Base-by-base conservation (phyloP, 1,140 invertebrate genomes). In the Luehdorfia chinensis region DNA sequence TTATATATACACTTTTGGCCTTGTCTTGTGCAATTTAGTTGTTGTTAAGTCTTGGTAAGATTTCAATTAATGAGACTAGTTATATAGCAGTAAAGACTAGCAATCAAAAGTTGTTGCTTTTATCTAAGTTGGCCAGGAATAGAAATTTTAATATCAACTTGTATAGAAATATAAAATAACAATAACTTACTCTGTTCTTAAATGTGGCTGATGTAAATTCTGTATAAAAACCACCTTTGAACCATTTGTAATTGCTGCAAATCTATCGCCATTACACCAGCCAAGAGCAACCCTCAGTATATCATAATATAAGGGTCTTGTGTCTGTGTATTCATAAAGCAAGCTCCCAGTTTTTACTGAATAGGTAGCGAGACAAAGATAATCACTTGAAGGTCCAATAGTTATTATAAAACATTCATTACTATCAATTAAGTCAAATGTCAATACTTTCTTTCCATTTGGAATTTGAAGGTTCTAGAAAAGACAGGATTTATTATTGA, bases 231-330 rank as follows among this genome's bases (percentile, higher is more conserved):
- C 28, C 33, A 25, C 47, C 28, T 59, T 69, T 2, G 74, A 70
- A 21, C 80, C 81, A 66, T 83, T 84, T 5, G 58, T 62, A 21
- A 87, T 64, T 4, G 84, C 83, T 19, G 74, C 84, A 73, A 64
- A 76, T 58, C 47, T 66, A 7, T 77, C 70, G 23, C 72, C 75
- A 32, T 75, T 66, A 45, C 62, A 78, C 54, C 61, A 69, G 2
- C 83, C 83, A 19, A 86, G 23, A 2, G 80, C 64, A 1, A 85
- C 67, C 21, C 59, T 64, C 9, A 80, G 32, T 49, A 80, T 70
- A 13, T 64, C 61, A 56, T 36, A 54, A 33, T 63, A 64, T n/a
- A 49, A 15, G 9, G 55, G 39, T 36, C 47, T 60, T n/a, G 27
- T 56, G 1, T 59, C 51, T 3, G 8, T 43, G 19, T 69, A 84